phyloP scores from a whole-genome alignment of 2,113 vertebrate genomes.

The Protomyctophum bolini region DNA sequence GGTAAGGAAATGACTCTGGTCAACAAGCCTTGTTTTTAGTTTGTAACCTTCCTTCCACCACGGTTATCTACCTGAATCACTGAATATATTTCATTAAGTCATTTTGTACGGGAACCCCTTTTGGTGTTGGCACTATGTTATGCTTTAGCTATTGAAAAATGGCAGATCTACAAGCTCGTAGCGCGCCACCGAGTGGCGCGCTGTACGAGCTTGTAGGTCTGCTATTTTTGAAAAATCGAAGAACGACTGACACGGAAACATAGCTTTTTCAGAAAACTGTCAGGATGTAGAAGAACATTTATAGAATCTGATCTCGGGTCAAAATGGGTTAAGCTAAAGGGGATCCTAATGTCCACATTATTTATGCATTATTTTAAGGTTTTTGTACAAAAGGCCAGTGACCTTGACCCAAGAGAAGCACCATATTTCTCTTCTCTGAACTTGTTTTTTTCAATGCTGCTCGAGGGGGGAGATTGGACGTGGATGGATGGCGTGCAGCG shows the following conservation, averaged over 20 bases:
- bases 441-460: not conserved
- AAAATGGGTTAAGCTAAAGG: not conserved
- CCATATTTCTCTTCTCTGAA: not conserved
- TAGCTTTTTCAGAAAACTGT: too few relatives aligned
- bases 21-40: conserved; percentile 20
- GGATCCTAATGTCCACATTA: not conserved
- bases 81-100: not conserved
- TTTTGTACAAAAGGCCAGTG: not conserved
- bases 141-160: too few relatives aligned
- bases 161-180: too few relatives aligned
- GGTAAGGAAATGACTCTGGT: conserved; percentile 78
- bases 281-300: too few relatives aligned
- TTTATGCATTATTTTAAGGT: conserved; percentile 2
- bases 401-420: not conserved
- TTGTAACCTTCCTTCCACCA: not conserved
- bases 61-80: not conserved
- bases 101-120: too few relatives aligned
- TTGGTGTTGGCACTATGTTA: too few relatives aligned
- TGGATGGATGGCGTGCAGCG: not conserved
- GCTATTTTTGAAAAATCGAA: too few relatives aligned
- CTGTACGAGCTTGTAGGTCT: too few relatives aligned
- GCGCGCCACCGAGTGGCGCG: too few relatives aligned
- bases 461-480: not conserved
- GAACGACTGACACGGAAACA: too few relatives aligned
- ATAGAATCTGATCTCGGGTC: too few relatives aligned